Percentiles rank a stretch among this genome's conserved stretches.
phyloP scores from a whole-genome alignment of 2,113 vertebrate species.

The Anseranas semipalmata region DNA sequence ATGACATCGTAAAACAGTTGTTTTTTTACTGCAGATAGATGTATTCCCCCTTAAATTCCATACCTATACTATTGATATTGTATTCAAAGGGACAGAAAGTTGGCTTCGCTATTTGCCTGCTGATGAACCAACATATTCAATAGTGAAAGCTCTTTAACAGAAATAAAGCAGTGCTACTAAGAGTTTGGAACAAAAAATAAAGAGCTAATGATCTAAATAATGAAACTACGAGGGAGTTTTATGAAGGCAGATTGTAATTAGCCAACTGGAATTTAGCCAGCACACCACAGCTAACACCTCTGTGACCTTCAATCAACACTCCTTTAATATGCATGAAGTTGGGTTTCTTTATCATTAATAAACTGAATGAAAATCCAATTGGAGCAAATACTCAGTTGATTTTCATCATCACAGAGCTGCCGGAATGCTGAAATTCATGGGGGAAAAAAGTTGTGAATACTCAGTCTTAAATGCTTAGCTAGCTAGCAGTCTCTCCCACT shows the following conservation, averaged over 20 bases:
- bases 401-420: slow-evolving; percentile 25
- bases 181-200: slow-evolving; percentile 42
- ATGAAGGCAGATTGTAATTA: slow-evolving; percentile 71
- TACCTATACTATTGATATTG: not conserved
- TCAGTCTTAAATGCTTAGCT: not conserved
- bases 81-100: not conserved
- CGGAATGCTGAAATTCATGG: slow-evolving; percentile 13
- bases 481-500: not conserved
- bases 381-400: slow-evolving; percentile 37
- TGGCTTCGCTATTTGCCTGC: not conserved
- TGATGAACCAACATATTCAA: not conserved
- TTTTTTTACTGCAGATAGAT: not conserved
- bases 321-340: slow-evolving; percentile 64
- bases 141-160: not conserved
- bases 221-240: slow-evolving; percentile 61
- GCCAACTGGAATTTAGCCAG: slow-evolving; percentile 70
- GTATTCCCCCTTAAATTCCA: not conserved
- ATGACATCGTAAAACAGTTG: not conserved
- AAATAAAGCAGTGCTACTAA: not conserved
- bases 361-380: slow-evolving; percentile 36
- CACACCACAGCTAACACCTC: slow-evolving; percentile 69
- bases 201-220: slow-evolving; percentile 61
- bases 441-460: not conserved
- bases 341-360: slow-evolving; percentile 36
- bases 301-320: slow-evolving; percentile 69